These are phyloP conservation scores for Brienomyrus longianalis DNA, from an alignment of 2,113 vertebrate species.

Conservation along the genomic window DNA sequence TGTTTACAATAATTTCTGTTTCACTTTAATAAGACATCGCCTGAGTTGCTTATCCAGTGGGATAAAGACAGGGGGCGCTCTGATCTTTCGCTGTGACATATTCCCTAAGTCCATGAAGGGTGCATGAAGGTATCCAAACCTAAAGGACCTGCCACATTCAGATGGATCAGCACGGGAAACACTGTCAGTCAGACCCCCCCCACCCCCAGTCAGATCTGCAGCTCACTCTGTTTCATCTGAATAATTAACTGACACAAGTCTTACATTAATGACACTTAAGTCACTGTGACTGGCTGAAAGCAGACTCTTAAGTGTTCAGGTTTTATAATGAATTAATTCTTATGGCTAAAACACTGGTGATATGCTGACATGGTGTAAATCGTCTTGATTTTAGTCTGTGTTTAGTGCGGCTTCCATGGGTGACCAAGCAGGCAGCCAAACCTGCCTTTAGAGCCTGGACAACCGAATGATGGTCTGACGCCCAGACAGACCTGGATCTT, in stretches of 20 bases:
- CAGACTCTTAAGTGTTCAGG: not conserved
- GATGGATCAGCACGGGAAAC: not conserved
- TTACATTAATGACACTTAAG: not conserved
- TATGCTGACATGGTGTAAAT: not conserved
- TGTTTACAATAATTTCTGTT: conserved; percentile 22
- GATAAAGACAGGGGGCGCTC: conserved; percentile 37
- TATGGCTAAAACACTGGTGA: not conserved
- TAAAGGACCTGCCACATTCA: not conserved
- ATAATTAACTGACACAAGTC: not conserved
- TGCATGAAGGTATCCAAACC: not conserved
- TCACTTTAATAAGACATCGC: not conserved
- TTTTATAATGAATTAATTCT: not conserved
- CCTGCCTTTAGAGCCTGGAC: not conserved
- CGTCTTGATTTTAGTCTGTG: not conserved
- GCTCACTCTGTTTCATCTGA: not conserved
- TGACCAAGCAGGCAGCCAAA: not conserved
- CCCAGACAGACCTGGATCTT: not conserved
- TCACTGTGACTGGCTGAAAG: not conserved
- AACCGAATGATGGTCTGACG: not conserved
- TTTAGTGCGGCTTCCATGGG: not conserved
- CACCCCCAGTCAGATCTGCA: not conserved
- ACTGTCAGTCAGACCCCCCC: not conserved
- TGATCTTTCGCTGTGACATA: conserved; percentile 49
- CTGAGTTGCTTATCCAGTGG: conserved; percentile 26
- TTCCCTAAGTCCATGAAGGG: conserved; percentile 46